Conservation (phyloP, 2,888 invertebrate genomes). For the Athripsodes cinereus region DNA sequence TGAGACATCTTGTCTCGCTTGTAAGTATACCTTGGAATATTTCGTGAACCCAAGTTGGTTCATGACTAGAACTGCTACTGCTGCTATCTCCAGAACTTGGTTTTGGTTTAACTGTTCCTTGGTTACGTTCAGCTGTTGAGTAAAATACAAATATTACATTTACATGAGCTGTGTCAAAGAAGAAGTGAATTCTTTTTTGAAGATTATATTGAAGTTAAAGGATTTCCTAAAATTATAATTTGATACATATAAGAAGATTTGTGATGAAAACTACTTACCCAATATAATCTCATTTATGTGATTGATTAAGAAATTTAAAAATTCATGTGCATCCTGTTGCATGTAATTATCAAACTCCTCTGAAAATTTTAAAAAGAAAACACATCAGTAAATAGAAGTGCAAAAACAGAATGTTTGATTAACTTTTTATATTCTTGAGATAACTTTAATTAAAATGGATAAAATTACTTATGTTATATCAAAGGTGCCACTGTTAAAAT, state of each 20-base stretch:
- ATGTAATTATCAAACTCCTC: constrained; percentile 99
- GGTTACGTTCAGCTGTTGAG: constrained; percentile 66
- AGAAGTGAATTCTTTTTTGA: too few relatives aligned
- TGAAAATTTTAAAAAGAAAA: constrained; percentile 46
- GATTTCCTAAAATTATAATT: too few relatives aligned
- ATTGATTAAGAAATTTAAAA: constrained; percentile 97
- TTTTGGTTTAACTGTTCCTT: constrained; percentile 60
- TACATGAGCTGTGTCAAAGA: not conserved
- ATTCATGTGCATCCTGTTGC: constrained; percentile 99
- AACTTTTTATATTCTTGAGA: too few relatives aligned
- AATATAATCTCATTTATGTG: constrained; percentile 96
- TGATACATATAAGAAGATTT: too few relatives aligned
- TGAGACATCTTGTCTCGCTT: constrained; percentile 97
- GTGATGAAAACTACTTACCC: constrained; percentile 67
- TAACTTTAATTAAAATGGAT: too few relatives aligned
- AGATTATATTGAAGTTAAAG: not conserved
- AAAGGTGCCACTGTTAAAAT: too few relatives aligned
- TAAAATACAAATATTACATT: constrained; percentile 15
- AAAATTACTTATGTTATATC: too few relatives aligned
- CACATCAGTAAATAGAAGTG: not conserved
- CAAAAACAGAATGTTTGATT: too few relatives aligned
- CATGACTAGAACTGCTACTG: constrained; percentile 44
- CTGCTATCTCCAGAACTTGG: constrained; percentile 41
- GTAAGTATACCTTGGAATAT: constrained; percentile 99
- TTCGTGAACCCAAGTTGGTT: constrained; percentile 99